A percentile compares a stretch with the other conserved stretches of the same genome.
Evolutionary conservation across 1,140 invertebrate genomes (phyloP).

Genomic region (Anadara kagoshimensis): DNA sequence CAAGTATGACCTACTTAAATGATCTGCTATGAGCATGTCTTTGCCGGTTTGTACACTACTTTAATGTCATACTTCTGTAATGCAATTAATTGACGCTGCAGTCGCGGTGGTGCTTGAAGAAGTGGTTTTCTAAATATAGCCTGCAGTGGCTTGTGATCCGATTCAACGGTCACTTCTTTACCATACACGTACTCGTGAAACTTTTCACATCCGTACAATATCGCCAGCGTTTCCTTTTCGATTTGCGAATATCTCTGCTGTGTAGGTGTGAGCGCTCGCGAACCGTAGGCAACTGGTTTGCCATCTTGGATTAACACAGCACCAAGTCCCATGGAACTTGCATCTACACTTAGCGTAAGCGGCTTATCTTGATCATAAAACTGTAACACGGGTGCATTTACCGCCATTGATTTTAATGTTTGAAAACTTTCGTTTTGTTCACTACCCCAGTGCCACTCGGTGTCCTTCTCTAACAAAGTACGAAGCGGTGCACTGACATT

Average conservation of each 20-base stretch:
- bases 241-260: constrained; percentile 59
- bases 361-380: constrained; percentile 30
- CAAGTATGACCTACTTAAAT: constrained; percentile 34
- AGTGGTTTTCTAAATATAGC: constrained; percentile 49
- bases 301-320: constrained; percentile 40
- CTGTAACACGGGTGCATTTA: constrained; percentile 23
- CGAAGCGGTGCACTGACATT: constrained; percentile 38
- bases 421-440: constrained; percentile 17
- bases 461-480: constrained; percentile 33
- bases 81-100: constrained; percentile 49
- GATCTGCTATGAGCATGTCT: constrained; percentile 35
- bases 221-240: constrained; percentile 76
- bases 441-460: constrained; percentile 34
- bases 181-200: constrained; percentile 76
- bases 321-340: constrained; percentile 17
- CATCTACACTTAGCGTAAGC: constrained; percentile 34
- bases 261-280: constrained; percentile 31
- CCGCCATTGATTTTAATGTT: constrained; percentile 17
- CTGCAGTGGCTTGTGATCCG: constrained; percentile 67
- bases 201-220: constrained; percentile 75
- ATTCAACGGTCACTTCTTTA: constrained; percentile 47
- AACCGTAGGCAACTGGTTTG: constrained; percentile 48
- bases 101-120: constrained; percentile 30
- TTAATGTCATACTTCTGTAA: constrained; percentile 47
- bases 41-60: constrained; percentile 40